Evolutionary conservation across 1,140 invertebrate genomes (phyloP), one percentile per base, ranked within the genome.

Genomic region (Adelges cooleyi): DNA sequence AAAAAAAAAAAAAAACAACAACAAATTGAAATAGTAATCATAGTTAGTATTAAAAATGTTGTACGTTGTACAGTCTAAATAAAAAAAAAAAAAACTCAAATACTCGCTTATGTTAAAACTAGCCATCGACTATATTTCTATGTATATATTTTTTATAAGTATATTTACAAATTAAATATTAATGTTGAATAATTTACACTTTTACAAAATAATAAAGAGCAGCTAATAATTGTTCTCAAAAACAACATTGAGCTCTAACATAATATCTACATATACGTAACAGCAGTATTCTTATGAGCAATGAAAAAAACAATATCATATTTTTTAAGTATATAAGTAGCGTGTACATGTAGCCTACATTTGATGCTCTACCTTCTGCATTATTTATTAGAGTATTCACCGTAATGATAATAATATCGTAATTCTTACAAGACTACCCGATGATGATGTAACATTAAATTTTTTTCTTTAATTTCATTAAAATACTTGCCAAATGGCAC

Each of bases 171-270:
- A 46, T 44, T 25, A 20, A 56, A 23, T 56, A 62, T 46, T 29
- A 46, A 15, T 42, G 36, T 56, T 62, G 29, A 29, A 46, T 48
- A 62, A 22, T 62, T 62, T 29, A 59, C 54, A 59, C 54, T 59
- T 59, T 46, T 59, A 62, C 53, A 56, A 22, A 62, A 40, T 62
- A 44, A 46, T 62, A 44, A 20, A 54, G 54, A 62, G 54, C 54
- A 33, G 25, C 29, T 62, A 62, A 62, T 62, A 62, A 62, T 62
- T 48, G 40, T 62, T 62, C 42, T 62, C 42, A 44, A 62, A 18
- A 46, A 62, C 54, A 62, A 62, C 42, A 11, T 62, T 62, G 54
- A 62, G 54, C 54, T 29, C 54, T 62, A 59, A 59, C 23, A 48
- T 27, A 62, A 27, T n/a, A n/a, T 33, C 29, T 29, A 40, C 27